Percentiles rank a stretch among this genome's conserved stretches.
Evolutionary conservation across 2,888 invertebrate species (phyloP).

Genomic region (Cheilosia grossa): DNA sequence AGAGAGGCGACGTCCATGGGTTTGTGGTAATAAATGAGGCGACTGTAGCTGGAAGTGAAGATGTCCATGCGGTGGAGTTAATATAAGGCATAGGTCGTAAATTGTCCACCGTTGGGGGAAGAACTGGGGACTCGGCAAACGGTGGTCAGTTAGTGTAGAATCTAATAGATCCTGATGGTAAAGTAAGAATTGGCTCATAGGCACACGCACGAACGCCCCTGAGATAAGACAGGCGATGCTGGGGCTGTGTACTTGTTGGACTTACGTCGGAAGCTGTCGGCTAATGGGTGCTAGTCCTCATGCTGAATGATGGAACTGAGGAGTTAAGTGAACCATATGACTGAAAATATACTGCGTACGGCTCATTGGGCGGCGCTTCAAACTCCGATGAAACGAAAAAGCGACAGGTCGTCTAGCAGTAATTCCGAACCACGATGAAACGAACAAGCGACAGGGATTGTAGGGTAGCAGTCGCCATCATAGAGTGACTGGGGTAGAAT

Average conservation of each 20-base stretch:
- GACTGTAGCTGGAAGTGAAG: conserved; percentile 52
- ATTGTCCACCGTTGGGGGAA: conserved; percentile 26
- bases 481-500: too few relatives aligned
- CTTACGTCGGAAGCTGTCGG: neutral
- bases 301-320: neutral
- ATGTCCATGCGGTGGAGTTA: conserved; percentile 55
- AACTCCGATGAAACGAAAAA: too few relatives aligned
- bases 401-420: neutral
- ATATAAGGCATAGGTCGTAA: conserved; percentile 67
- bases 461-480: too few relatives aligned
- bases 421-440: too few relatives aligned
- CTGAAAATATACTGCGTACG: too few relatives aligned
- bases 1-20: conserved; percentile 8
- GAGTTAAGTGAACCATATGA: too few relatives aligned
- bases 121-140: conserved; percentile 1
- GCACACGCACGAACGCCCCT: conserved; percentile 23
- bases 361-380: too few relatives aligned
- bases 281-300: neutral
- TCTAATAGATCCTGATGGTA: conserved; percentile 42
- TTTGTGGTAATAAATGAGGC: conserved; percentile 55
- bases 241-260: conserved; percentile 24
- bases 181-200: neutral
- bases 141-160: conserved; percentile 34
- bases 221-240: conserved; percentile 29
- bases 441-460: too few relatives aligned